Conservation (phyloP, 2,113 vertebrate genomes). For the Ancistrus triradiatus region DNA sequence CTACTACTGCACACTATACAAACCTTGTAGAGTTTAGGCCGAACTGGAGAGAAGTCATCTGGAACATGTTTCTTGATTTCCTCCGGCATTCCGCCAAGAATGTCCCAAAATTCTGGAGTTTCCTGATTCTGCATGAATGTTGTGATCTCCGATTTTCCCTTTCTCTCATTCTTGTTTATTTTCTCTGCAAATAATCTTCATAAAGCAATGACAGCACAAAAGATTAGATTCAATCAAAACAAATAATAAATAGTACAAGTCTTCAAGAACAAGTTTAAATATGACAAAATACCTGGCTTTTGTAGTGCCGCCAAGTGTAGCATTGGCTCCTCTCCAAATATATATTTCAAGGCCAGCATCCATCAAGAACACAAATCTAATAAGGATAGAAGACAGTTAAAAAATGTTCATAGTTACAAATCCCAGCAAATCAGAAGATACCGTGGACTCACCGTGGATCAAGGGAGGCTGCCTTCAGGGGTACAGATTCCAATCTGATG, state of each 20-base stretch:
- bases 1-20: neutral
- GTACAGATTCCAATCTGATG: slow-evolving; percentile 84
- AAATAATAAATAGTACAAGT: neutral
- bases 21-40: slow-evolving; percentile 96
- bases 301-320: slow-evolving; percentile 86
- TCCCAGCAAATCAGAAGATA: neutral
- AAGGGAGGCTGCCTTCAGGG: slow-evolving; percentile 78
- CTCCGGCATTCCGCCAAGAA: slow-evolving; percentile 83
- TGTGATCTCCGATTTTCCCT: slow-evolving; percentile 85
- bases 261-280: no score
- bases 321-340: slow-evolving; percentile 86
- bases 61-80: slow-evolving; percentile 88
- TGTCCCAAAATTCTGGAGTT: slow-evolving; percentile 84
- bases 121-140: slow-evolving; percentile 82
- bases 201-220: neutral
- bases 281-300: slow-evolving; percentile 81
- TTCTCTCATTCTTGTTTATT: slow-evolving; percentile 96
- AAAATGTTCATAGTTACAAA: neutral
- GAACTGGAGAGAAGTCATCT: slow-evolving; percentile 80
- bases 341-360: slow-evolving; percentile 84
- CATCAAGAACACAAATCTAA: slow-evolving; percentile 88
- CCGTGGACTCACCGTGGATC: slow-evolving; percentile 80
- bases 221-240: slow-evolving; percentile 2
- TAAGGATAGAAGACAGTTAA: neutral
- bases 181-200: slow-evolving; percentile 93